Evolutionary conservation across 2,113 vertebrate species (phyloP), one percentile per base, ranked within the genome.

Genomic region (Apteryx mantelli): DNA sequence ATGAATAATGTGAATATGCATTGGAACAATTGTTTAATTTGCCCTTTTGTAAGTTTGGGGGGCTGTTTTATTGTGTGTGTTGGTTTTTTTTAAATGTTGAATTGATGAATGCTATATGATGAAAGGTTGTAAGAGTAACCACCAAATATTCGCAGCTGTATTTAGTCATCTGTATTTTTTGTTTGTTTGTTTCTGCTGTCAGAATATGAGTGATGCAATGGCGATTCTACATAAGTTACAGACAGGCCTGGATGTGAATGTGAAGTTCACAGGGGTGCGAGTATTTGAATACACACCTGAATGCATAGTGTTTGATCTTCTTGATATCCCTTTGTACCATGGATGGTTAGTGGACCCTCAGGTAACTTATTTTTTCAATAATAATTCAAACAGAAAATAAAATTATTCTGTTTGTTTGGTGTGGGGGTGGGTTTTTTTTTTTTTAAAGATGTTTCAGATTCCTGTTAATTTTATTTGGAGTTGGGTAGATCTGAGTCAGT

Each of bases 141-240:
- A 28, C 6, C 7, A 50, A 61, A 13, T 53, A 28, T 69, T 32
- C 65, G 73, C 91, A 85, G 66, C 64, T 90, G 19, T 73, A 0
- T 83, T 86, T 69, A 34, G 19, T 93, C 36, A 82, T 74, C 19
- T 92, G 14, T 46, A 34, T 7, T 61, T 42, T 74, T 46, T 38
- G 17, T 53, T 68, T 94, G 60, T 77, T 68, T 11, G 18, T 65
- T 77, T 94, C 84, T 97, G 14, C 94, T 94, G 91, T 68, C 92
- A 99, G 99, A 99, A 99, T 91, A 99, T 99, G 99, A 99, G 99
- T 64, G 99, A 99, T 87, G 99, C 99, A 83, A 99, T 99, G 99
- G 99, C 99, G 0, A 98, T 99, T 97, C 96, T 99, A 42, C 99
- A 99, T 94, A 99, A 99, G 97, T 97, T 99, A 55, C 99, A 99